Base-by-base conservation (phyloP, 2,797 vertebrate genomes). In the Pseudomugil gertrudae region DNA sequence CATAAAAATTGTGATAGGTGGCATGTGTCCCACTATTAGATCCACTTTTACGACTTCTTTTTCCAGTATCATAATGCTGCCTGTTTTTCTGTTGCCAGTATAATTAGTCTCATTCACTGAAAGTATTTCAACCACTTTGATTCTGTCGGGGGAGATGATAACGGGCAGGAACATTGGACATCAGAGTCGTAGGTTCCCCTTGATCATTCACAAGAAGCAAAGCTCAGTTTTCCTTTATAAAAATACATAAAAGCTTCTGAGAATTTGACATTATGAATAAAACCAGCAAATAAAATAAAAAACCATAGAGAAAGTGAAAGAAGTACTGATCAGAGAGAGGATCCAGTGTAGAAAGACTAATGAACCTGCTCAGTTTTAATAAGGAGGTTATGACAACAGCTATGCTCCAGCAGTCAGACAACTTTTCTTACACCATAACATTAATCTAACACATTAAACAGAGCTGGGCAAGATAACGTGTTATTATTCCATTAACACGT, bases 41-140 rank as follows among this genome's bases (percentile, higher is more conserved):
- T 52, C 45, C 38, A 61, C 63, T 26, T 5, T 59, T 47, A 26
- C 40, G 52, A n/a, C 36, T 38, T 30, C 21, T 63, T 27, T 47
- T 40, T 63, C 21, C 1, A 14, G 35, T n/a, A 52, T 57, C 30
- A 43, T 47, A 60, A 38, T 38, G 35, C 1, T 52, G n/a, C 63
- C 8, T 55, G 32, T 1, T 14, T 62, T 50, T 69, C 50, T 57
- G 19, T 66, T 69, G 68, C 57, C 48, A 45, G 14, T 45, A n/a
- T 82, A 79, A 85, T 79, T 70, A 76, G 64, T 68, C 26, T 66
- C 48, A 66, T 62, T 71, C 63, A 26, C 17, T 38, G 79, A 78
- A 71, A 64, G 35, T 7, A 57, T 79, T 64, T 66, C 68, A 19
- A 74, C 59, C 51, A 48, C 78, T 84, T 85, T 83, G 74, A 84